phyloP scores from a whole-genome alignment of 2,888 invertebrate species.

The Julus scanicus region DNA sequence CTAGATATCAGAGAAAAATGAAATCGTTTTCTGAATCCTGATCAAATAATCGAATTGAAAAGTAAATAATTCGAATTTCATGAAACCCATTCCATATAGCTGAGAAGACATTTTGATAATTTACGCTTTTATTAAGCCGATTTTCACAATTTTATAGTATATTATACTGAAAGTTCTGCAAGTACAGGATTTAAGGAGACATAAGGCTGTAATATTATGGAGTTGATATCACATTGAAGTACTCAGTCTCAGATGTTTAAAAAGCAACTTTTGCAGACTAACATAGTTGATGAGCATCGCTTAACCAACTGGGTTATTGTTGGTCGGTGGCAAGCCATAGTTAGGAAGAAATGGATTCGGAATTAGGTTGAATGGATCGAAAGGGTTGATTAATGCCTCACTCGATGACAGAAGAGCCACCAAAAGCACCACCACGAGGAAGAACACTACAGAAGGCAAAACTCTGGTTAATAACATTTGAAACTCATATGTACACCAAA shows the following conservation, averaged over 20 bases:
- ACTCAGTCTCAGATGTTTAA: neutral
- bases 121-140: neutral
- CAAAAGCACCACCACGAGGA: neutral
- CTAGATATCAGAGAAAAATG: no score
- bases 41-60: no score
- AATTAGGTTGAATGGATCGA: conserved; percentile 23
- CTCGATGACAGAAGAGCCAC: neutral
- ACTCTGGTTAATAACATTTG: neutral
- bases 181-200: neutral
- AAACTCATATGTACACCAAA: neutral
- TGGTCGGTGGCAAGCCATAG: neutral
- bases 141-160: neutral
- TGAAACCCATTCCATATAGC: no score
- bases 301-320: conserved; percentile 6
- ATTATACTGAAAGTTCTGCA: neutral
- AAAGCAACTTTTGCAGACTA: neutral
- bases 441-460: neutral
- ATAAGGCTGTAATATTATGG: neutral
- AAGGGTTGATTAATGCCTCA: neutral
- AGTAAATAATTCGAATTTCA: no score
- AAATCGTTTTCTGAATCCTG: no score
- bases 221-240: neutral
- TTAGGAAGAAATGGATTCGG: conserved; percentile 21
- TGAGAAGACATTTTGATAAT: neutral
- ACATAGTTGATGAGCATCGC: neutral